These are phyloP conservation scores for Synanthedon formicaeformis DNA, from an alignment of 2,888 invertebrate species.

Conservation along the genomic window DNA sequence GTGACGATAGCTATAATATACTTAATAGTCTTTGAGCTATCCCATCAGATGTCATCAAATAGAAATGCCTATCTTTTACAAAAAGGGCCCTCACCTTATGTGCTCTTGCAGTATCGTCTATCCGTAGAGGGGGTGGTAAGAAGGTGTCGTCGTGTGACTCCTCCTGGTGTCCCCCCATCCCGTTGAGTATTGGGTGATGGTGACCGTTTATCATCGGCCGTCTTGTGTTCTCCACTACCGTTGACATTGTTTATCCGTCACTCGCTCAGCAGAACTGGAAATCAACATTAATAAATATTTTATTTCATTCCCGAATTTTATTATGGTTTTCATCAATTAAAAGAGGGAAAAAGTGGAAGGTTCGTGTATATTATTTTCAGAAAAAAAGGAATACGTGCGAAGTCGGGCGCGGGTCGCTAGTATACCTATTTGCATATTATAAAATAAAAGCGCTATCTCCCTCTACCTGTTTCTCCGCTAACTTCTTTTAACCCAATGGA, in stretches of 20 bases:
- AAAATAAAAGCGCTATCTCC: no score
- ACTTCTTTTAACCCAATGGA: no score
- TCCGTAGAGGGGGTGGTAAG: slow-evolving; percentile 39
- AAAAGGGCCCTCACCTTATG: slow-evolving; percentile 31
- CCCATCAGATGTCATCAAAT: not conserved
- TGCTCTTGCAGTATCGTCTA: slow-evolving; percentile 42
- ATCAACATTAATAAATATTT: not conserved
- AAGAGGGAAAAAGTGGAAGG: no score
- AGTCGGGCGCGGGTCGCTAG: no score
- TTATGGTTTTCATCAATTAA: no score
- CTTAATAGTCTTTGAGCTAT: no score
- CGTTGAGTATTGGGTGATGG: slow-evolving; percentile 8
- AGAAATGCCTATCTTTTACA: not conserved
- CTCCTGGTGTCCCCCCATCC: slow-evolving; percentile 7
- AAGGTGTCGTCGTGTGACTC: slow-evolving; percentile 32
- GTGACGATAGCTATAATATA: no score
- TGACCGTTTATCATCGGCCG: not conserved
- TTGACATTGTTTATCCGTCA: not conserved
- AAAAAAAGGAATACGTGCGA: no score
- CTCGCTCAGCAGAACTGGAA: not conserved
- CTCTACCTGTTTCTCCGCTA: no score
- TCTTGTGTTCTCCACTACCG: not conserved
- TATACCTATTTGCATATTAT: no score
- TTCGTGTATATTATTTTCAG: no score
- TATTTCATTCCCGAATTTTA: no score